Conservation (phyloP, 2,888 invertebrate species). For the Bombylius discolor region DNA sequence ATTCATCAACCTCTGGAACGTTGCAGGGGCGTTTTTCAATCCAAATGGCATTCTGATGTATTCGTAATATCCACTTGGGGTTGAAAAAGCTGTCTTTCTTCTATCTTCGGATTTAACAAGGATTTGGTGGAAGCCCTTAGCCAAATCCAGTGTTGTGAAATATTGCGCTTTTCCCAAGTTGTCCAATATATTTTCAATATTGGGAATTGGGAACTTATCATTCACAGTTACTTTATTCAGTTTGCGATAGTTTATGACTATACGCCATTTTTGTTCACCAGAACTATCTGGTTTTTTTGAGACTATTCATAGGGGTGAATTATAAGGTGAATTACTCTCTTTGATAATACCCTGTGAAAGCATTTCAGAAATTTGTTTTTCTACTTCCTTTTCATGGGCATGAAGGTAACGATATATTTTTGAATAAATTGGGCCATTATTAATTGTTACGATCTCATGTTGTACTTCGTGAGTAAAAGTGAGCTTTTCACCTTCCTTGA, state of each 20-base stretch:
- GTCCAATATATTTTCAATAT: slow-evolving; percentile 9
- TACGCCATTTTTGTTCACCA: slow-evolving; percentile 6
- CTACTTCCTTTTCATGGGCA: slow-evolving; percentile 1
- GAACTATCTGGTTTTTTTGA: slow-evolving; percentile 5
- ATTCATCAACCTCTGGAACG: slow-evolving; percentile 12
- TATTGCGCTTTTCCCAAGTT: slow-evolving; percentile 10
- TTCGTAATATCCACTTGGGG: slow-evolving; percentile 2
- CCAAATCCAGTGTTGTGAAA: slow-evolving; percentile 12
- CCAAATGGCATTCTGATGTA: slow-evolving; percentile 9
- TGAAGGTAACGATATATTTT: slow-evolving; percentile 10
- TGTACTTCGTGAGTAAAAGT: slow-evolving; percentile 7
- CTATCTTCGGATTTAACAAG: slow-evolving; percentile 9
- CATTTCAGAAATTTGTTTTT: slow-evolving; percentile 2
- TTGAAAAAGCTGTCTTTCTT: slow-evolving; percentile 10
- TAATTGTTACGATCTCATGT: slow-evolving; percentile 8
- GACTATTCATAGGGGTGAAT: slow-evolving; percentile 4
- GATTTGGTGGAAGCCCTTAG: slow-evolving; percentile 14
- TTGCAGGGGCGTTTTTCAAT: slow-evolving; percentile 9
- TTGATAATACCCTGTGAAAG: slow-evolving; percentile 1
- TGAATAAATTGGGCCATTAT: slow-evolving; percentile 4
- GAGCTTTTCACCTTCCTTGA: slow-evolving; percentile 7
- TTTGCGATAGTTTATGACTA: slow-evolving; percentile 8
- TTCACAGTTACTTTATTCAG: slow-evolving; percentile 2
- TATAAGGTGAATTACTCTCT: slow-evolving; percentile 8
- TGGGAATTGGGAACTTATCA: slow-evolving; percentile 2